phyloP scores from a whole-genome alignment of 2,888 invertebrate species.

The Eubasilissa splendida region DNA sequence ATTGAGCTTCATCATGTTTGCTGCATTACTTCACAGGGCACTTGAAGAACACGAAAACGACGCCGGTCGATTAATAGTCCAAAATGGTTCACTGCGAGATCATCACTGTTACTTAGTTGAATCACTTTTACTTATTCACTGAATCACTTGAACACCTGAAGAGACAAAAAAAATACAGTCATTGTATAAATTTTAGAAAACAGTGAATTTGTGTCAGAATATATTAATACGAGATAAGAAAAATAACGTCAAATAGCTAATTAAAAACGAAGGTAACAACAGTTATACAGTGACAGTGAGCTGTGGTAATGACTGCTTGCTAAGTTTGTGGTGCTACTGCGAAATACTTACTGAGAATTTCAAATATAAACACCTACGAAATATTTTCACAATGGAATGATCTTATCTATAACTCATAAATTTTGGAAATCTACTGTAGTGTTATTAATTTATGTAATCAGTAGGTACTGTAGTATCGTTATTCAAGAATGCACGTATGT shows the following conservation, averaged over 20 bases:
- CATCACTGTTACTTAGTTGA: slow-evolving; percentile 23
- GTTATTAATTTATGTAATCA: no score
- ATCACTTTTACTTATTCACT: slow-evolving; percentile 20
- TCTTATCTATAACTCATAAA: no score
- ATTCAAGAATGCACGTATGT: no score
- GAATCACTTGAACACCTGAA: slow-evolving; percentile 4
- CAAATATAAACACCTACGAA: no score
- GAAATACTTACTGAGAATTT: no score
- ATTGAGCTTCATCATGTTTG: slow-evolving; percentile 54
- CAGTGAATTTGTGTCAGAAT: not conserved
- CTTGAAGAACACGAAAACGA: not conserved
- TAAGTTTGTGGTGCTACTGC: no score
- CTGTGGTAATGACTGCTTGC: no score
- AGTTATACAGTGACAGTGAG: no score
- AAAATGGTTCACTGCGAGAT: slow-evolving; percentile 15
- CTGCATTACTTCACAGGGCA: slow-evolving; percentile 43
- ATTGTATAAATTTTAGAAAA: not conserved
- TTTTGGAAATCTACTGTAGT: no score
- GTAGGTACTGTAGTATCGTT: no score
- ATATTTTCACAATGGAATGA: no score
- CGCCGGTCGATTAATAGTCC: not conserved
- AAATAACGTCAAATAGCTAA: not conserved
- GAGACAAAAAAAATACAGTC: not conserved
- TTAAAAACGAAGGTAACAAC: not conserved
- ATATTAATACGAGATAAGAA: not conserved